These are phyloP conservation scores for Cyprinella venusta DNA, from an alignment of 2,797 vertebrate genomes.

Conservation along the genomic window DNA sequence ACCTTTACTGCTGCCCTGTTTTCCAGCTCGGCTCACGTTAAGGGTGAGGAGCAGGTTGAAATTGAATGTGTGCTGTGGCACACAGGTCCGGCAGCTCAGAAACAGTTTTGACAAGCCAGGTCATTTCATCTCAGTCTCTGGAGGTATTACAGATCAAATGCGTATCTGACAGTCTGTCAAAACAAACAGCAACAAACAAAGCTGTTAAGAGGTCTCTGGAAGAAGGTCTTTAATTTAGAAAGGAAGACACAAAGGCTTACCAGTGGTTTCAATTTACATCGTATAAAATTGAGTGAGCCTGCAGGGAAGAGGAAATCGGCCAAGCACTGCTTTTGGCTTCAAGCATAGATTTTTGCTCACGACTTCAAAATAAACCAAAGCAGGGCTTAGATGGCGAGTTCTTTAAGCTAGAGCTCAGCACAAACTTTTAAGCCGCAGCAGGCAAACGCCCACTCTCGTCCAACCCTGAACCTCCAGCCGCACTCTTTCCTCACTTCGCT, in stretches of 20 bases:
- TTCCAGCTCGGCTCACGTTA: constrained; percentile 39
- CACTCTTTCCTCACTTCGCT: constrained; percentile 25
- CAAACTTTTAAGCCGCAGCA: constrained; percentile 46
- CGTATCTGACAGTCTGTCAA: constrained; percentile 30
- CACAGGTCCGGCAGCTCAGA: background rate
- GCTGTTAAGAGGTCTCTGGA: constrained; percentile 14
- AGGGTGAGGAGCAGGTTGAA: constrained; percentile 30
- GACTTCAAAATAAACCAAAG: constrained; percentile 38
- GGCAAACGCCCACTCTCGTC: constrained; percentile 31
- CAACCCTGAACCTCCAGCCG: constrained; percentile 15
- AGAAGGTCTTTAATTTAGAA: constrained; percentile 16
- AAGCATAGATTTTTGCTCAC: constrained; percentile 47
- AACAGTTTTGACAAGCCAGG: constrained; percentile 40
- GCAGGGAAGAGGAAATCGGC: constrained; percentile 16
- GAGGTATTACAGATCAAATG: constrained; percentile 30
- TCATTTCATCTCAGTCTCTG: constrained; percentile 46
- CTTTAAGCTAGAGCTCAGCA: constrained; percentile 43
- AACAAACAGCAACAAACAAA: constrained; percentile 12
- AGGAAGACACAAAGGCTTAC: constrained; percentile 1
- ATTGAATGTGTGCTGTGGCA: constrained; percentile 37
- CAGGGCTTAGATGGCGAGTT: constrained; percentile 39
- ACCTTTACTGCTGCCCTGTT: constrained; percentile 31
- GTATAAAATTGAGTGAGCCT: background rate
- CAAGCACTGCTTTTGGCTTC: constrained; percentile 12
- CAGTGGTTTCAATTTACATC: background rate